Evolutionary conservation across 2,797 vertebrate species (phyloP).

Genomic region (Alcedo atthis): DNA sequence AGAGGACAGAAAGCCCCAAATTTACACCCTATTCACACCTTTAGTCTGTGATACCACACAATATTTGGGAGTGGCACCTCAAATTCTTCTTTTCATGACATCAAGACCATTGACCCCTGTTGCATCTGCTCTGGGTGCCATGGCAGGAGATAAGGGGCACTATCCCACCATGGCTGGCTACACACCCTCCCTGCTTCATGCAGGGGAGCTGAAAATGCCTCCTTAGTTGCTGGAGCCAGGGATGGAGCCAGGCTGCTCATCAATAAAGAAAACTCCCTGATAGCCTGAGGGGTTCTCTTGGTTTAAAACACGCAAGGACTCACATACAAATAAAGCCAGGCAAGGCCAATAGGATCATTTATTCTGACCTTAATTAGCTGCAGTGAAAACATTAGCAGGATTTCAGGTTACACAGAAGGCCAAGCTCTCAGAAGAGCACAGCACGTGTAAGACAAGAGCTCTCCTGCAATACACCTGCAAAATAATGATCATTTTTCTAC

Average conservation of each 20-base stretch:
- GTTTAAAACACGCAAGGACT: background rate
- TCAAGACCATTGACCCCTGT: background rate
- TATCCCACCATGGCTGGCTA: background rate
- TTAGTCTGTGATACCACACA: background rate
- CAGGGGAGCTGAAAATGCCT: background rate
- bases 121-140: accelerated
- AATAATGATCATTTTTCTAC: background rate
- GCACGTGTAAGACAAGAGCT: background rate
- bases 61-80: background rate
- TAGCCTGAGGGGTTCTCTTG: background rate
- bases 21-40: background rate
- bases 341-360: background rate
- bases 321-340: background rate
- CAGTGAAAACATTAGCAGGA: background rate
- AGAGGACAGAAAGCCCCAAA: background rate
- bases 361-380: background rate
- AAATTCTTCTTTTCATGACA: background rate
- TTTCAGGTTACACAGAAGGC: background rate
- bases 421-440: background rate
- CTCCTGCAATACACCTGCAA: background rate
- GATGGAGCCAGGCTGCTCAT: background rate
- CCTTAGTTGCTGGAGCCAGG: background rate
- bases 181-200: background rate
- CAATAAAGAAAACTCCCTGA: background rate
- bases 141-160: background rate